Base-by-base conservation (phyloP, 2,888 invertebrate species). In the Drosophila niveifrons region DNA sequence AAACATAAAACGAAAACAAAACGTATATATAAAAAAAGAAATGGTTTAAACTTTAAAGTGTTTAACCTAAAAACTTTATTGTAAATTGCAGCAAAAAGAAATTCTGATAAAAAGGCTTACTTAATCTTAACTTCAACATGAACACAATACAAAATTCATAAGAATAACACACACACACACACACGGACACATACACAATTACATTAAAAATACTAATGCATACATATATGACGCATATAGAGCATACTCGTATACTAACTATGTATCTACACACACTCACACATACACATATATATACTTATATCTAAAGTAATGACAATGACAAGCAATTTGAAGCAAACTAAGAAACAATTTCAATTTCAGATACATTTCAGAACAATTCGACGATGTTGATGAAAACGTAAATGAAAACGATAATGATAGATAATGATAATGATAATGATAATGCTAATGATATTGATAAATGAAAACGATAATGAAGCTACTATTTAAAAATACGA, bases 301-400 rank as follows among this genome's bases (percentile, higher is more conserved):
- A 78, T 69, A 85, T 65, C 67, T 65, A 62, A 74, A 18, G 56
- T 66, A 80, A 75, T 56, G 80, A 82, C 88, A 83, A 85, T 88
- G 90, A 83, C 68, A 83, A 83, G 90, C 90, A 83, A 83, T 83
- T 85, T 65, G 72, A 85, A 75, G 85, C 79, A 78, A 78, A 71
- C 62, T 23, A 56, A 80, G 71, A 48, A 78, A 82, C 63, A 57
- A 76, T 80, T 83, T 83, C 78, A 78, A 80, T 78, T 80, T 66
- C 88, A 66, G 46, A 82, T 68, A 80, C 79, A 85, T 68, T 80
- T 67, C 34, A 51, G 43, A 57, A 75, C 44, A 55, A 74, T 56
- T 58, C 43, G 48, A 52, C 13, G 23, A 53, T 28, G 44, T 55
- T 48, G 51, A 55, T 11, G 48, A 47, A 52, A 31, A 52, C 44